Percentiles rank a stretch among this genome's conserved stretches.
Conservation (phyloP, 2,888 invertebrate species). For the Leptopilina syphax region DNA sequence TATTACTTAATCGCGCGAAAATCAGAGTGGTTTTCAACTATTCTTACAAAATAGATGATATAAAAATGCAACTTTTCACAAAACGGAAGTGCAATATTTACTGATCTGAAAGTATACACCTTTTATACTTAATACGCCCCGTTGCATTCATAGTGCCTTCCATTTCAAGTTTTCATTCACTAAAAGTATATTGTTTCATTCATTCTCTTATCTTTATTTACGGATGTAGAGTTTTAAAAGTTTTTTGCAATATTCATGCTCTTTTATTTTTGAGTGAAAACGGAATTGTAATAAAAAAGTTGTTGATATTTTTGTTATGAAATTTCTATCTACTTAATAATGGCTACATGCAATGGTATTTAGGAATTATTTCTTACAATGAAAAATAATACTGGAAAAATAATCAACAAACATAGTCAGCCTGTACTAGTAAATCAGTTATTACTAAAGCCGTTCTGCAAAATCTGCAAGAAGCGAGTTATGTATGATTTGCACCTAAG, state of each 20-base stretch:
- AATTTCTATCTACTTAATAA: too few relatives aligned
- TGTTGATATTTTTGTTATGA: too few relatives aligned
- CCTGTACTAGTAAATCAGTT: too few relatives aligned
- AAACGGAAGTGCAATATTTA: slow-evolving; percentile 31
- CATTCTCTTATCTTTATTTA: slow-evolving; percentile 5
- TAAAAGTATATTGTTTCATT: slow-evolving; percentile 16
- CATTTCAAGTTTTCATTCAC: slow-evolving; percentile 32
- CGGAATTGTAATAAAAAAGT: too few relatives aligned
- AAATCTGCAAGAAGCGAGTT: too few relatives aligned
- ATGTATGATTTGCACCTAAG: too few relatives aligned
- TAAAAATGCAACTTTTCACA: slow-evolving; percentile 33
- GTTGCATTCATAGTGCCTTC: slow-evolving; percentile 34
- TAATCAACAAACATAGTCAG: too few relatives aligned
- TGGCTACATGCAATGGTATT: too few relatives aligned
- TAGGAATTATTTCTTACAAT: too few relatives aligned
- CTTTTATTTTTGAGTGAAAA: neutral
- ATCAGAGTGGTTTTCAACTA: neutral
- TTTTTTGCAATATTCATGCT: neutral
- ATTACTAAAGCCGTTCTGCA: too few relatives aligned
- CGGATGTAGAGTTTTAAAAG: neutral
- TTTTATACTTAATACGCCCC: slow-evolving; percentile 20
- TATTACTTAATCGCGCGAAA: slow-evolving; percentile 18
- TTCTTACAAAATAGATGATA: slow-evolving; percentile 36
- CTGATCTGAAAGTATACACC: slow-evolving; percentile 30
- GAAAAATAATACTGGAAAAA: too few relatives aligned